Base-by-base conservation (phyloP, 2,888 invertebrate species). In the Phaonia tiefii region DNA sequence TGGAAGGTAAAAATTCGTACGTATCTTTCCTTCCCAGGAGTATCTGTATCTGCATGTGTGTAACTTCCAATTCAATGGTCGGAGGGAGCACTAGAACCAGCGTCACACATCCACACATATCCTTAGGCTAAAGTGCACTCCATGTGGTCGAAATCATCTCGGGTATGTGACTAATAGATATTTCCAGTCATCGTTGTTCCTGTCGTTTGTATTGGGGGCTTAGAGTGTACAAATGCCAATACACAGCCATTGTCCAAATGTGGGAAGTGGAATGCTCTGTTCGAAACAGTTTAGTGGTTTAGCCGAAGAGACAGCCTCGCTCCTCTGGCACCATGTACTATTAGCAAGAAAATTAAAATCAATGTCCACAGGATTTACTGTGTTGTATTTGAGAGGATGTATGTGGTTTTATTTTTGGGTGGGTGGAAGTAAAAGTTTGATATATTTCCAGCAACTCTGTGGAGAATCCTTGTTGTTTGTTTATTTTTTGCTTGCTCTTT, bases 331-430 rank as follows among this genome's bases (percentile, higher is more conserved):
- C 63, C 70, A 76, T 76, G 73, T 76, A 69, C 76, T 73, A 70
- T 72, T 73, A 31, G 31, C 31, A 58, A 65, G 76, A 76, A 80
- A 51, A 80, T 77, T 73, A 72, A 80, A 75, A 75, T 72, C 80
- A 80, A 80, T 80, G 75, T 56, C 54, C 60, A 31, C 31, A 20
- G 60, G n/a, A 31, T 67, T 60, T 70, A 67, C 72, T 42, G 39
- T 26, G 10, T 0, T 7, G 20, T 8, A 15, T 11, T 7, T 26
- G 10, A 31, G 31, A 31, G n/a, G n/a, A n/a, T n/a, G n/a, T n/a
- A n/a, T n/a, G n/a, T n/a, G n/a, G n/a, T n/a, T n/a, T n/a, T n/a
- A n/a, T n/a, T n/a, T n/a, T n/a, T n/a, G n/a, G n/a, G n/a, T n/a
- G n/a, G n/a, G n/a, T n/a, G n/a, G n/a, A n/a, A n/a, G n/a, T n/a